Percentiles rank a stretch among this genome's conserved stretches.
Evolutionary conservation across 2,113 vertebrate genomes (phyloP).

Genomic region (Parus major): DNA sequence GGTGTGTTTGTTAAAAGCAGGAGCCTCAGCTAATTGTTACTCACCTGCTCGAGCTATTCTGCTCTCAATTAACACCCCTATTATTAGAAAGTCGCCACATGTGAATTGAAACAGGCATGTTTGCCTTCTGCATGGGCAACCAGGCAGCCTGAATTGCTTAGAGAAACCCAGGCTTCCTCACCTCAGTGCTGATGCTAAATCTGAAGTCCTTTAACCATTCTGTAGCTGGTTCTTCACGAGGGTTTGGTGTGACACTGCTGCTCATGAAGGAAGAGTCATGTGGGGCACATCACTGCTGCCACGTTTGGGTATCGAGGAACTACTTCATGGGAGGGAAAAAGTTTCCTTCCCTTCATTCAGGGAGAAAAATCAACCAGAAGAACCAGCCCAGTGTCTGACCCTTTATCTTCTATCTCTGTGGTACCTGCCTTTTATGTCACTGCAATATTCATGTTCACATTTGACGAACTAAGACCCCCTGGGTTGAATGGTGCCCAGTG

Average conservation of each 20-base stretch:
- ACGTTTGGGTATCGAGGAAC: not conserved
- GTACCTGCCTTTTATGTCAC: not conserved
- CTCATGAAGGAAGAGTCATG: rapidly evolving
- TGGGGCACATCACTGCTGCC: not conserved
- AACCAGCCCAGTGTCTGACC: not conserved
- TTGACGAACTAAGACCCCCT: not conserved
- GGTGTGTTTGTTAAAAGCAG: not conserved
- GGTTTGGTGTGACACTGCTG: not conserved
- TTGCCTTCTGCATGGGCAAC: constrained; percentile 43
- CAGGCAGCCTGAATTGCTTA: not conserved
- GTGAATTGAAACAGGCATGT: constrained; percentile 4
- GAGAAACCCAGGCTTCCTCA: not conserved
- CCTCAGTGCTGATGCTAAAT: not conserved
- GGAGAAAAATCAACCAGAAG: not conserved
- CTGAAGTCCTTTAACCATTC: not conserved
- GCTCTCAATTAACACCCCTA: constrained; percentile 27
- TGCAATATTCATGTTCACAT: constrained; percentile 49
- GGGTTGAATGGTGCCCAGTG: not conserved
- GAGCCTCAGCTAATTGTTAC: not conserved
- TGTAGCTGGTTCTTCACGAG: not conserved
- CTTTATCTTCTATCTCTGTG: not conserved
- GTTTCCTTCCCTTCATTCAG: not conserved
- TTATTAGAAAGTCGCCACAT: constrained; percentile 26
- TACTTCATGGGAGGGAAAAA: not conserved
- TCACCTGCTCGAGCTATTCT: not conserved